A percentile compares a stretch with the other conserved stretches of the same genome.
Conservation (phyloP, 2,888 invertebrate genomes). For the Lypha dubia region DNA sequence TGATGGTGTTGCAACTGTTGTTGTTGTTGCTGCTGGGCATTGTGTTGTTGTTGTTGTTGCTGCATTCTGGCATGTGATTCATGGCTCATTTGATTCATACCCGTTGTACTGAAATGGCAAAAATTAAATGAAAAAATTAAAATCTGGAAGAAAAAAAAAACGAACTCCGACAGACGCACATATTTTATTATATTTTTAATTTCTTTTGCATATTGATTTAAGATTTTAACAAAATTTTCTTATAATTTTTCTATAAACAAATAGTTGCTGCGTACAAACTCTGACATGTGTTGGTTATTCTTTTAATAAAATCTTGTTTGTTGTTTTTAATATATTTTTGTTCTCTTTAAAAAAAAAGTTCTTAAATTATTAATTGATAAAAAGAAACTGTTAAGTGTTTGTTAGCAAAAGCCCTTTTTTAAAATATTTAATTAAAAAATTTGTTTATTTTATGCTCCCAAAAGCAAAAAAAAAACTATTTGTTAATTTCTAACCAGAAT, state of each 20-base stretch:
- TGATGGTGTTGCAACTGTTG: constrained; percentile 73
- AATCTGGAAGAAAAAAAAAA: constrained; percentile 24
- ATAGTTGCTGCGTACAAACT: constrained; percentile 41
- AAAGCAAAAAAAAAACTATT: constrained; percentile 50
- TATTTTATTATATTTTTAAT: constrained; percentile 47
- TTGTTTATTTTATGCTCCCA: constrained; percentile 66
- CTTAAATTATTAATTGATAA: constrained; percentile 33
- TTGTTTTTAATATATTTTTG: constrained; percentile 34
- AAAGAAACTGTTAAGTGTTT: constrained; percentile 54
- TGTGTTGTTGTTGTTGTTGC: constrained; percentile 78
- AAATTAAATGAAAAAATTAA: constrained; percentile 10
- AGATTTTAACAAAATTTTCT: constrained; percentile 42
- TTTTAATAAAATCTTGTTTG: constrained; percentile 41
- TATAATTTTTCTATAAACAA: constrained; percentile 62
- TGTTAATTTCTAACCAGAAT: constrained; percentile 43
- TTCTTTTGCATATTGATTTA: constrained; percentile 68
- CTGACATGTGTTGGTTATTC: constrained; percentile 55
- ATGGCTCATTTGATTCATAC: constrained; percentile 81
- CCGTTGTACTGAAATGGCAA: constrained; percentile 75
- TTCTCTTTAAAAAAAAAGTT: constrained; percentile 32
- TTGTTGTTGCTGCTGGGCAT: constrained; percentile 71
- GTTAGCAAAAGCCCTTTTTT: constrained; percentile 61
- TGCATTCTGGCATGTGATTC: constrained; percentile 82
- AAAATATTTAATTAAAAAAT: constrained; percentile 46
- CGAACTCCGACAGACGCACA: too few species aligned